Conservation (phyloP, 2,113 vertebrate genomes). For the Stercorarius parasiticus region DNA sequence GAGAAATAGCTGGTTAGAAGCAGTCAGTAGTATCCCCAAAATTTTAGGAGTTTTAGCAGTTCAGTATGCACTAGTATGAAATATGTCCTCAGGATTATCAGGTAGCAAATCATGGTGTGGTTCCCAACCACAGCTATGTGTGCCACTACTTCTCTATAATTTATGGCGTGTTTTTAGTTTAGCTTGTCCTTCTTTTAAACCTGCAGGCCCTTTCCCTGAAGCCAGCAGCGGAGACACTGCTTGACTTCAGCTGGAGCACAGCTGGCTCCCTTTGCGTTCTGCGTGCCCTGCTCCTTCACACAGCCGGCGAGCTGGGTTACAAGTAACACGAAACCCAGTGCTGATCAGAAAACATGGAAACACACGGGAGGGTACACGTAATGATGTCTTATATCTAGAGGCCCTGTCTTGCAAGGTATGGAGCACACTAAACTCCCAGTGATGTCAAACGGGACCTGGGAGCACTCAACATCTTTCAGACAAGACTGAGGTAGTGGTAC, state of each 20-base stretch:
- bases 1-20: conserved; percentile 49
- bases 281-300: neutral
- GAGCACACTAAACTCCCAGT: neutral
- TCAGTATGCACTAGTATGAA: neutral
- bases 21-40: neutral
- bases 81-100: neutral
- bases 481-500: neutral
- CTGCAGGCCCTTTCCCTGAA: neutral
- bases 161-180: neutral
- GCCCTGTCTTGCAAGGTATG: neutral
- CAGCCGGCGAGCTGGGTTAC: neutral
- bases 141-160: neutral
- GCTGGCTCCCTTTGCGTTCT: neutral
- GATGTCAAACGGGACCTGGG: neutral
- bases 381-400: neutral
- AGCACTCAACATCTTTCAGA: neutral
- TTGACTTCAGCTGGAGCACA: neutral
- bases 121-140: conserved; percentile 48
- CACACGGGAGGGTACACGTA: neutral
- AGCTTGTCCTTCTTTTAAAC: neutral
- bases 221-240: neutral
- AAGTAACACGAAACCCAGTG: neutral
- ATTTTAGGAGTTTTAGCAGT: neutral
- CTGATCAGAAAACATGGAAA: neutral
- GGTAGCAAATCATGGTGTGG: neutral